A percentile compares a stretch with the other conserved stretches of the same genome.
These are phyloP conservation scores for Pimpla rufipes DNA, from an alignment of 2,888 invertebrate species.

Conservation along the genomic window DNA sequence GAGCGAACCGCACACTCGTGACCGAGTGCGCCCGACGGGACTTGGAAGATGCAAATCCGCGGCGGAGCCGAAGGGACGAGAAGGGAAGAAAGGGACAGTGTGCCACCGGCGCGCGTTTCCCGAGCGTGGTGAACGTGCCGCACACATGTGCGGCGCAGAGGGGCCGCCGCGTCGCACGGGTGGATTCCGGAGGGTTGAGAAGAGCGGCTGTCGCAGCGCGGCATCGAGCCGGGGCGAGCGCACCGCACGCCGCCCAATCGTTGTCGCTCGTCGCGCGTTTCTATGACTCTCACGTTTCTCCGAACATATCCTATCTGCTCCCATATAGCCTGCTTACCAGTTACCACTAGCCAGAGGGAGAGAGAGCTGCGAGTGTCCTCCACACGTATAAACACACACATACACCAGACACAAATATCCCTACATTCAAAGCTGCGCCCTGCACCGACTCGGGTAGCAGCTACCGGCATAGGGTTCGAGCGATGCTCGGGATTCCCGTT, in stretches of 20 bases:
- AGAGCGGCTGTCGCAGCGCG: slow-evolving; percentile 16
- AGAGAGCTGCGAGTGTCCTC: slow-evolving; percentile 17
- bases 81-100: neutral
- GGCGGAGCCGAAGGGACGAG: slow-evolving; percentile 26
- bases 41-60: slow-evolving; percentile 64
- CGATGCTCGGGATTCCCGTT: slow-evolving; percentile 58
- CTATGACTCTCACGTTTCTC: slow-evolving; percentile 67
- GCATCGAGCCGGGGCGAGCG: slow-evolving; percentile 13
- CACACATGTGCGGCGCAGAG: slow-evolving; percentile 1
- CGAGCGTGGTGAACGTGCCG: slow-evolving; percentile 36
- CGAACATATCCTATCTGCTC: slow-evolving; percentile 57
- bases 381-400: too few species aligned
- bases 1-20: slow-evolving; percentile 15
- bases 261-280: slow-evolving; percentile 60
- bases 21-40: slow-evolving; percentile 28
- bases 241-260: slow-evolving; percentile 55
- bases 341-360: slow-evolving; percentile 41
- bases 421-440: neutral
- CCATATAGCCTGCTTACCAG: slow-evolving; percentile 28
- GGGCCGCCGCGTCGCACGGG: neutral
- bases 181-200: slow-evolving; percentile 14
- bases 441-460: slow-evolving; percentile 2
- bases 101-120: neutral
- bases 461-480: slow-evolving; percentile 28
- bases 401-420: neutral